phyloP scores from a whole-genome alignment of 2,888 invertebrate species.

The Coelinius sp. region DNA sequence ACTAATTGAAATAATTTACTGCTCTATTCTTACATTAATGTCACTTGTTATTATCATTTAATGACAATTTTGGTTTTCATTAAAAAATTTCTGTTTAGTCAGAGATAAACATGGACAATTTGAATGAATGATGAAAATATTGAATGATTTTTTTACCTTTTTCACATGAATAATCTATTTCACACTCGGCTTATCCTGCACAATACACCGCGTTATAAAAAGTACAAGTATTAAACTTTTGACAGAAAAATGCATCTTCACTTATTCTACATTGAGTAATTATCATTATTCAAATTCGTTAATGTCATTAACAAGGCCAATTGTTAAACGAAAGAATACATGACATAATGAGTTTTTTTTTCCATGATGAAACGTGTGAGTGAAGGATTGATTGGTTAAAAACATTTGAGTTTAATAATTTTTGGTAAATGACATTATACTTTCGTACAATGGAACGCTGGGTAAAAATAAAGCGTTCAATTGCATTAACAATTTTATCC shows the following conservation, averaged over 20 bases:
- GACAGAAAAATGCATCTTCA: slow-evolving; percentile 54
- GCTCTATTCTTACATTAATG: slow-evolving; percentile 16
- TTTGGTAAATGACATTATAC: slow-evolving; percentile 36
- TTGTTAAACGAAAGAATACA: slow-evolving; percentile 20
- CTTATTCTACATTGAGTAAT: slow-evolving; percentile 50
- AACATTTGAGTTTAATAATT: neutral
- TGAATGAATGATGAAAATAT: slow-evolving; percentile 25
- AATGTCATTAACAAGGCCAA: slow-evolving; percentile 42
- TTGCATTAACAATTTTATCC: slow-evolving; percentile 33
- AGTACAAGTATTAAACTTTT: slow-evolving; percentile 58
- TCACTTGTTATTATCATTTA: neutral
- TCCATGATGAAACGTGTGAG: too few species aligned
- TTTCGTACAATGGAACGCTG: slow-evolving; percentile 45
- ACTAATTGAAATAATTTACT: slow-evolving; percentile 24
- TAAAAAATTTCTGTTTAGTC: neutral
- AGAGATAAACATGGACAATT: slow-evolving; percentile 17
- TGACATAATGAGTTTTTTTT: neutral
- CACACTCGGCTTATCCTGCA: slow-evolving; percentile 40
- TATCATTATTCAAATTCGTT: slow-evolving; percentile 47
- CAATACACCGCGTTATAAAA: slow-evolving; percentile 49
- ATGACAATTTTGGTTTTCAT: neutral
- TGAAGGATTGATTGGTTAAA: neutral
- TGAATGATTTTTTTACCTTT: slow-evolving; percentile 13
- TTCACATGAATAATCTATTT: slow-evolving; percentile 24
- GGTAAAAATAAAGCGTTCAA: slow-evolving; percentile 43